These are phyloP conservation scores for Synergus japonicus DNA, from an alignment of 2,888 invertebrate species.

Conservation along the genomic window DNA sequence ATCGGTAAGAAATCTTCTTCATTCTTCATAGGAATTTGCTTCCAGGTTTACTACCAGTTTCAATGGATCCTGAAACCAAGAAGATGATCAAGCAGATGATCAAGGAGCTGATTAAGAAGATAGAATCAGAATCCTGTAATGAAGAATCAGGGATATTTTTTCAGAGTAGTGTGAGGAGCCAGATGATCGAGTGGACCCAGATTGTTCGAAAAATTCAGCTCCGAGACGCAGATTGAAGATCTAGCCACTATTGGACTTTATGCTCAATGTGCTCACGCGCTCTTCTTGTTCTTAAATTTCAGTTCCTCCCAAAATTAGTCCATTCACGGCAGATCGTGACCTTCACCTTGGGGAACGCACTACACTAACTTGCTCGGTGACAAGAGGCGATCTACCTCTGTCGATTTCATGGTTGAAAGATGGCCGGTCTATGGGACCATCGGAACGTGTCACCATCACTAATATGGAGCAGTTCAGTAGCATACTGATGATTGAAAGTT, in stretches of 20 bases:
- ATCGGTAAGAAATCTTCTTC: conserved; percentile 82
- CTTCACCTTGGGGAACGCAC: conserved; percentile 86
- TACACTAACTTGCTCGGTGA: conserved; percentile 86
- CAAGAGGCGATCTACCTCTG: conserved; percentile 87
- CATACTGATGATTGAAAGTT: conserved; percentile 87
- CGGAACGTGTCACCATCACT: conserved; percentile 83
- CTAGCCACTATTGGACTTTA: conserved; percentile 49
- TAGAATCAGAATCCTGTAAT: background rate
- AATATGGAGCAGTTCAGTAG: conserved; percentile 88
- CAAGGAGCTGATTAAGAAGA: background rate
- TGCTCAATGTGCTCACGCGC: conserved; percentile 50
- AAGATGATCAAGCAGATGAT: background rate
- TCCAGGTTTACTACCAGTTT: background rate
- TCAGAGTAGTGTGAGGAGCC: background rate
- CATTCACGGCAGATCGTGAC: conserved; percentile 84
- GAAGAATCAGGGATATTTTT: conserved; percentile 9
- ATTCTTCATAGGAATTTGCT: conserved; percentile 36
- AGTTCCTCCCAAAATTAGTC: conserved; percentile 89
- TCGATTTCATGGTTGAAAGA: conserved; percentile 89
- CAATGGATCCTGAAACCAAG: background rate
- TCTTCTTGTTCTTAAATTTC: conserved; percentile 66
- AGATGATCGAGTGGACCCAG: background rate
- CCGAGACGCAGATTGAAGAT: conserved; percentile 35
- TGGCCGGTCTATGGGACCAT: conserved; percentile 82
- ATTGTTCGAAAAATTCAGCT: background rate